Base-by-base conservation (phyloP, 2,113 vertebrate genomes). In the Ctenomys sociabilis region DNA sequence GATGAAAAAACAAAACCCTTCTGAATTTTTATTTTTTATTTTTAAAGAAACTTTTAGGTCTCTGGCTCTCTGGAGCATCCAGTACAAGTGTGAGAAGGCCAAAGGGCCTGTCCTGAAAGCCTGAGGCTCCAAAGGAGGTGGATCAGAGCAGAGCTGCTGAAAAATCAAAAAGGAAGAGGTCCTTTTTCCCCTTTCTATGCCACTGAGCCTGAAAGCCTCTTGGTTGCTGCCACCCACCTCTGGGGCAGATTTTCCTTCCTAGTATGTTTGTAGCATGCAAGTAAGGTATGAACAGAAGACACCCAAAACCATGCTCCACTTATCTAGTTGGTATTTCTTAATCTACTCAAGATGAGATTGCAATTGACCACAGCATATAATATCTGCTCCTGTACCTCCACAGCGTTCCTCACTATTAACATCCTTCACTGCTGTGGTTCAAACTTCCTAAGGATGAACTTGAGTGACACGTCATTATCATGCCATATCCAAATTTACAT, bases 371-470 rank as follows among this genome's bases (percentile, higher is more conserved):
- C 73, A 45, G 2, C 73, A 49, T 8, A 45, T 1, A 13, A 7
- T 45, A 49, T 17, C 22, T 35, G 0, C 28, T 10, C 17, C 12
- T 0, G 17, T 0, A 9, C 4, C 35, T 14, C 10, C 37, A 12
- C 0, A 52, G 8, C 52, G 19, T 54, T 14, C 32, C 21, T 37
- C 45, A 43, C n/a, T 5, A 26, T 72, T 66, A 57, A 37, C 19
- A 61, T 83, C 9, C 40, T 11, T 54, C 40, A 70, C n/a, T 52
- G 57, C 0, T 6, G 7, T 26, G 26, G 1, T 40, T 49, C 5
- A 57, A 1, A 5, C 8, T 83, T 64, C 70, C 26, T 70, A 35
- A 2, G 37, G 28, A 80, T 61, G 7, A 68, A 72, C 32, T 22
- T 59, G 32, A 30, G 70, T 11, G 16, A 26, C 26, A 66, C 32